phyloP scores from a whole-genome alignment of 2,888 invertebrate species.

The Harpagoxenus sublaevis region DNA sequence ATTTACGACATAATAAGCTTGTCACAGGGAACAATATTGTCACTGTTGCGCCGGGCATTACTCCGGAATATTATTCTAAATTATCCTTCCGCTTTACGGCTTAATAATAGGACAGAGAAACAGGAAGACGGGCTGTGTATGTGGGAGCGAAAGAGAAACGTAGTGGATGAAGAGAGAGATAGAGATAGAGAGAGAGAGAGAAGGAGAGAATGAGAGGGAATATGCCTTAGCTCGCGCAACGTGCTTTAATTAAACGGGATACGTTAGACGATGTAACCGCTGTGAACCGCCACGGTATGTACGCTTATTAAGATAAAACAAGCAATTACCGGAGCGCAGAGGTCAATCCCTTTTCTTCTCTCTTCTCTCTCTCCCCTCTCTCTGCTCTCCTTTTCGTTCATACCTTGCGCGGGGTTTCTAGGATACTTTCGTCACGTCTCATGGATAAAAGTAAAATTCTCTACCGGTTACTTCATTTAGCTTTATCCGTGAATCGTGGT shows the following conservation, averaged over 20 bases:
- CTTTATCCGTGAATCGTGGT: constrained; percentile 20
- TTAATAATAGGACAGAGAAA: constrained; percentile 56
- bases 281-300: constrained; percentile 72
- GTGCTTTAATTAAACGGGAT: constrained; percentile 78
- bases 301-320: constrained; percentile 79
- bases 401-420: constrained; percentile 30
- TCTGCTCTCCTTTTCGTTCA: constrained; percentile 12
- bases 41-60: constrained; percentile 38
- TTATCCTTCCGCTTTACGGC: constrained; percentile 62
- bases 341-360: constrained; percentile 69
- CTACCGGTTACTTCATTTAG: constrained; percentile 26
- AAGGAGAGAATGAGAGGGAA: constrained; percentile 30
- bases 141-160: constrained; percentile 45
- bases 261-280: constrained; percentile 73
- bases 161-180: not conserved
- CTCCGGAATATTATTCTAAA: constrained; percentile 58
- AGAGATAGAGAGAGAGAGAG: not conserved
- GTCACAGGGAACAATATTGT: constrained; percentile 44
- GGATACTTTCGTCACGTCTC: constrained; percentile 60
- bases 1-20: constrained; percentile 19
- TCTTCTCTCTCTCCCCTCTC: constrained; percentile 27
- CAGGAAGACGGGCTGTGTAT: constrained; percentile 16
- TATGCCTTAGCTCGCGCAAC: constrained; percentile 60
- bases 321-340: constrained; percentile 73
- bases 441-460: constrained; percentile 54